Conservation (phyloP, 1,140 invertebrate species). For the Magallana ariakensis region DNA sequence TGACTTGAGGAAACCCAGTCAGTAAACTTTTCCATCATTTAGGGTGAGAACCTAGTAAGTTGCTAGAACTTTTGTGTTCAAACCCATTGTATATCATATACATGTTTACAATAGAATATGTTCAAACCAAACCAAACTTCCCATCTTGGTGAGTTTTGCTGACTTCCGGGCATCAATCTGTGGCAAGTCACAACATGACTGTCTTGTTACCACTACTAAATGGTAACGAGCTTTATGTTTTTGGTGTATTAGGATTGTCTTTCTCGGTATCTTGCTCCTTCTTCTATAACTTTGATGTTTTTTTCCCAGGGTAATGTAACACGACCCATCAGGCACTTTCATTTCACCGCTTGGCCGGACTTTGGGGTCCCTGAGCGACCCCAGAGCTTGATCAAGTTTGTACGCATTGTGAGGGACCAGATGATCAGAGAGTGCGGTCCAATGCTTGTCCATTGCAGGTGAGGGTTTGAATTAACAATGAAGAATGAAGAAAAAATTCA, state of each 20-base stretch:
- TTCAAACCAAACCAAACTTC: background rate
- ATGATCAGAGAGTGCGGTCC: constrained; percentile 94
- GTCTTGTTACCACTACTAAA: no score
- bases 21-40: no score
- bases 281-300: background rate
- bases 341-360: constrained; percentile 99
- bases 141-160: background rate
- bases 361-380: constrained; percentile 98
- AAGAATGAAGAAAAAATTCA: no score
- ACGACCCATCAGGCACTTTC: constrained; percentile 96
- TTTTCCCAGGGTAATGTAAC: constrained; percentile 83
- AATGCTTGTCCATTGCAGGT: constrained; percentile 95
- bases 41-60: no score
- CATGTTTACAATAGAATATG: background rate
- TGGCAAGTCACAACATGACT: no score
- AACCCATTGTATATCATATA: no score
- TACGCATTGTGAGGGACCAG: constrained; percentile 88
- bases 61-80: no score
- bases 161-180: no score
- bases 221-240: no score
- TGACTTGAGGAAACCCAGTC: no score
- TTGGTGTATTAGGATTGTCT: no score
- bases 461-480: background rate
- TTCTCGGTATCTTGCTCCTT: no score
- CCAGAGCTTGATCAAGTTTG: constrained; percentile 96